Base-by-base conservation (phyloP, 1,140 invertebrate genomes). In the Leptopilina clavipes region DNA sequence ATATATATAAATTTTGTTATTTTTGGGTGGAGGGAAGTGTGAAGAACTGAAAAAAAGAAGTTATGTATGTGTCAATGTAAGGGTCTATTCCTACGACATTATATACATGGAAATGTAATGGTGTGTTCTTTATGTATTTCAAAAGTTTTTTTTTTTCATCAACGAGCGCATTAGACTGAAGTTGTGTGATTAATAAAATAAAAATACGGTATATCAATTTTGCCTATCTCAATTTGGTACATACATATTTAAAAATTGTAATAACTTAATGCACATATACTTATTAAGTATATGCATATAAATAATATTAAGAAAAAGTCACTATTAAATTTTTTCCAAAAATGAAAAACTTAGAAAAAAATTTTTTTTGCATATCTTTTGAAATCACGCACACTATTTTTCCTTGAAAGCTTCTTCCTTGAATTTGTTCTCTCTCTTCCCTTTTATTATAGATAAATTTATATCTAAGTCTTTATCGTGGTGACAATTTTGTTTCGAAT, bases 321-420 rank as follows among this genome's bases (percentile, higher is more conserved):
- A 52, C 14, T 59, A 19, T 25, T 59, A 22, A 11, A 65, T 65
- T 65, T 65, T 25, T 14, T n/a, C n/a, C 25, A n/a, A 31, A 65
- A n/a, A n/a, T n/a, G n/a, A n/a, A n/a, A n/a, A n/a, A n/a, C n/a
- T n/a, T 5, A 22, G n/a, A 22, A 37, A 37, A 14, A n/a, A n/a
- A n/a, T n/a, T 0, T 65, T 65, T 31, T 31, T 65, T 25, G 0
- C 12, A 1, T 14, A 12, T 65, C 0, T 65, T 65, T 65, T 31
- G n/a, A 65, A 65, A 31, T 65, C 59, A 31, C 59, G 59, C 59
- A 65, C 59, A 65, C 59, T 65, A 65, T 65, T 65, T n/a, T 65
- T 65, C 48, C 48, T 65, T 31, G 7, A 65, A 5, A 31, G 22
- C 25, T 37, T 31, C 25, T 65, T 65, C 59, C 22, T 65, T 65